Base-by-base conservation (phyloP, 2,113 vertebrate species). In the Platichthys stellatus region DNA sequence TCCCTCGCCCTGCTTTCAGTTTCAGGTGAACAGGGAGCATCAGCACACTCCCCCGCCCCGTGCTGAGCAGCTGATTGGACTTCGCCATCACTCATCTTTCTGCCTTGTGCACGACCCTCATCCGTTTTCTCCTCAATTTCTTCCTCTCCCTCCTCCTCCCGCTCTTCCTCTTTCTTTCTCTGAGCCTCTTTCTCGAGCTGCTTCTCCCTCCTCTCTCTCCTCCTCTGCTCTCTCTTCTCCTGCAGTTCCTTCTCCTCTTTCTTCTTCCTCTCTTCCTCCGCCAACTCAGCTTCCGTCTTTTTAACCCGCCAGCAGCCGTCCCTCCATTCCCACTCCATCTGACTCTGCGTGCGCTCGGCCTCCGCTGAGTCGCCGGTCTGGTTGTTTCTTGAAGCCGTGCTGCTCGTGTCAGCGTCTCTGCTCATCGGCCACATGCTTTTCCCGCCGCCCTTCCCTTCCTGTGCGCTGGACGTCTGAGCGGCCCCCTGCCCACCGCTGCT, bases 261-360 rank as follows among this genome's bases (percentile, higher is more conserved):
- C 78, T 92, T 92, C 81, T 15, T 88, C 72, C 8, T 85, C 73
- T 89, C 90, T 24, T 93, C 92, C 76, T 90, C 91, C 1, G 53
- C 90, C 61, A 92, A 49, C 83, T 92, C 91, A 0, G 83, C 88
- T 8, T 89, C 86, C 7, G 90, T 90, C 74, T 76, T 92, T 72
- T 90, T 93, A 3, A 92, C 92, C 17, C 91, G 70, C 92, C 93
- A 92, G 77, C 90, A 88, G 60, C 92, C 91, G 0, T 94, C 87
- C 67, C 88, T 84, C 93, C 92, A 92, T 47, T 91, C 90, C 91
- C 93, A 92, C 76, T 93, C 90, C 81, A 83, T 64, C 66, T 91
- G 90, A 67, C 78, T 76, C 12, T 9, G 18, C 3, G 10, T 0
- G 28, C 17, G 0, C 70, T 88, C 89, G 4, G 60, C 79, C 63